A percentile compares a stretch with the other conserved stretches of the same genome.
These are phyloP conservation scores for Accipiter cooperii DNA, from an alignment of 2,113 vertebrate genomes.

Conservation along the genomic window DNA sequence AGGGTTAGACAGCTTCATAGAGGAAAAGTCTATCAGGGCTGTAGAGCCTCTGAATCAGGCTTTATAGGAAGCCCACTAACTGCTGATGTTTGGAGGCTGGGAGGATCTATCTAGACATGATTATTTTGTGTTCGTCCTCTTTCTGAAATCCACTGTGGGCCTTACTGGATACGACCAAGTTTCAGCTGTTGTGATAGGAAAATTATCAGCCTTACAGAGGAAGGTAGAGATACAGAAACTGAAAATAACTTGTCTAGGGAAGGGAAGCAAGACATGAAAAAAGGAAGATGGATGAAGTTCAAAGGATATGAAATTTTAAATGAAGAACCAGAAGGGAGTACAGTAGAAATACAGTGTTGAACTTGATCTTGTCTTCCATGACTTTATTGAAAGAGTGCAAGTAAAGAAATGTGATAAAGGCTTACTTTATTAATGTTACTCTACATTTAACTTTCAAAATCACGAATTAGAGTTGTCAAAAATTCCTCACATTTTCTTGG, in stretches of 20 bases:
- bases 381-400: background rate
- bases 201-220: background rate
- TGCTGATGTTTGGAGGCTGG: background rate
- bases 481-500: background rate
- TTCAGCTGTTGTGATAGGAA: background rate
- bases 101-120: background rate
- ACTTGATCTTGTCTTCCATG: background rate
- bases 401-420: background rate
- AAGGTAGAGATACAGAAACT: background rate
- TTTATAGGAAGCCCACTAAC: background rate
- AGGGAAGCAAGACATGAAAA: background rate
- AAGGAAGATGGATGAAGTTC: background rate
- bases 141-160: background rate
- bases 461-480: background rate
- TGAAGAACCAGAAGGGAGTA: background rate
- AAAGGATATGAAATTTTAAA: background rate
- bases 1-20: background rate
- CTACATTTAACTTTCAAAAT: background rate
- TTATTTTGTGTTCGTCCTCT: background rate
- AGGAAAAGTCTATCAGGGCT: background rate
- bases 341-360: background rate
- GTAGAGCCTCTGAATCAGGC: background rate
- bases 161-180: background rate
- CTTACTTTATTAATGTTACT: background rate
- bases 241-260: background rate